These are phyloP conservation scores for Thyatira batis DNA, from an alignment of 2,888 invertebrate genomes.

Conservation along the genomic window DNA sequence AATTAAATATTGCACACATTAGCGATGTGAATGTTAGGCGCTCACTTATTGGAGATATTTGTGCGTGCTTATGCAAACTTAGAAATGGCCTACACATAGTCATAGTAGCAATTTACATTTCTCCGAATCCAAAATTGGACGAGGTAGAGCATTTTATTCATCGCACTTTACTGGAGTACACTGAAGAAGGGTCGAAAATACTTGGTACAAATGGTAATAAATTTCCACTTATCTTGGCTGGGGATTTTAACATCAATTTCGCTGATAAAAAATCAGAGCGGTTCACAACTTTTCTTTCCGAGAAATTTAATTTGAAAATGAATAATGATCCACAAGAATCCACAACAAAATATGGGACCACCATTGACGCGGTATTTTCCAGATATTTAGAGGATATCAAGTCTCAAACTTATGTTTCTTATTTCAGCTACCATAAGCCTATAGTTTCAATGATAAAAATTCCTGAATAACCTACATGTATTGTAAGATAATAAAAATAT, in stretches of 20 bases:
- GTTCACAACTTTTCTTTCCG: constrained; percentile 23
- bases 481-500: no score
- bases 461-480: no score
- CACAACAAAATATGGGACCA: constrained; percentile 23
- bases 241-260: constrained; percentile 29
- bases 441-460: no score
- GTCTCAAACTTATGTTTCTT: constrained; percentile 17
- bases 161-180: constrained; percentile 28
- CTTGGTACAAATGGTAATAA: constrained; percentile 24
- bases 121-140: constrained; percentile 31
- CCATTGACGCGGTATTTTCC: constrained; percentile 11
- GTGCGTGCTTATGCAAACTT: constrained; percentile 20
- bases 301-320: constrained; percentile 22
- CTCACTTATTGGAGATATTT: constrained; percentile 28
- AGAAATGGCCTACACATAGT: constrained; percentile 26
- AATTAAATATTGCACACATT: constrained; percentile 29
- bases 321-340: constrained; percentile 11
- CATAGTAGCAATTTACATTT: constrained; percentile 31
- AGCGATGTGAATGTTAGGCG: constrained; percentile 24
- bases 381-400: constrained; percentile 12
- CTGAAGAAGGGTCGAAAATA: constrained; percentile 28
- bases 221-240: constrained; percentile 29
- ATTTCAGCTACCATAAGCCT: no score
- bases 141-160: constrained; percentile 33
- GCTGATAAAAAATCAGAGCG: constrained; percentile 22